Conservation (phyloP, 2,797 vertebrate genomes). For the Takifugu rubripes region DNA sequence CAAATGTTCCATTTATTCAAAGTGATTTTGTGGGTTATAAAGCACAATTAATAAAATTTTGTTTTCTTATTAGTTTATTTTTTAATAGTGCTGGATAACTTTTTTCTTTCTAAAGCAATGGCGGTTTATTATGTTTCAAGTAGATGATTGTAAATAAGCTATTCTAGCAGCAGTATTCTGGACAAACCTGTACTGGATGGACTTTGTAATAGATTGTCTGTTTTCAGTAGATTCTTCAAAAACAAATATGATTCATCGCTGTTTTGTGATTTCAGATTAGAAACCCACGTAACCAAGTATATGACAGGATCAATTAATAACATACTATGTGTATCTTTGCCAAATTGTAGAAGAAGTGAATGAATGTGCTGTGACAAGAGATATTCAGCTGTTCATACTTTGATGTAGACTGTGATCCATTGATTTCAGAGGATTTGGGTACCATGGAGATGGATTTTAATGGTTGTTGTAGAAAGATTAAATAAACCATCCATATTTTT, state of each 20-base stretch:
- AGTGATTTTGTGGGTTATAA: conserved; percentile 81
- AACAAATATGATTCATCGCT: conserved; percentile 67
- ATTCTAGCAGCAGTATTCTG: conserved; percentile 74
- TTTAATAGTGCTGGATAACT: conserved; percentile 71
- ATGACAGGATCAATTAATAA: conserved; percentile 71
- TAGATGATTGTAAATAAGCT: conserved; percentile 83
- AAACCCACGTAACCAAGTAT: conserved; percentile 78
- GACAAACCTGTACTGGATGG: conserved; percentile 74
- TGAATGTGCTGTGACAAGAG: conserved; percentile 67
- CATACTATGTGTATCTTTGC: conserved; percentile 72
- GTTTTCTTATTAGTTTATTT: conserved; percentile 51
- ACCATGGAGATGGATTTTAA: conserved; percentile 62
- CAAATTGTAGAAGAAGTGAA: conserved; percentile 71
- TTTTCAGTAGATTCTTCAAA: conserved; percentile 71
- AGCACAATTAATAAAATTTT: conserved; percentile 77
- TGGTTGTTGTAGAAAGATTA: conserved; percentile 76
- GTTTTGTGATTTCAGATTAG: conserved; percentile 75
- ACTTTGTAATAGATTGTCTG: conserved; percentile 77
- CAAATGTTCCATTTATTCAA: conserved; percentile 67
- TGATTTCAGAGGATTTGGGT: conserved; percentile 62
- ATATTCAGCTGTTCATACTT: conserved; percentile 72
- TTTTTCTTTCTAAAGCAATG: conserved; percentile 70
- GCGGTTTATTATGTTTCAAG: conserved; percentile 65
- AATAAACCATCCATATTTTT: conserved; percentile 84
- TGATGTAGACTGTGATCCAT: conserved; percentile 78